phyloP scores from a whole-genome alignment of 2,888 invertebrate species.

The Ectropis crepuscularia region DNA sequence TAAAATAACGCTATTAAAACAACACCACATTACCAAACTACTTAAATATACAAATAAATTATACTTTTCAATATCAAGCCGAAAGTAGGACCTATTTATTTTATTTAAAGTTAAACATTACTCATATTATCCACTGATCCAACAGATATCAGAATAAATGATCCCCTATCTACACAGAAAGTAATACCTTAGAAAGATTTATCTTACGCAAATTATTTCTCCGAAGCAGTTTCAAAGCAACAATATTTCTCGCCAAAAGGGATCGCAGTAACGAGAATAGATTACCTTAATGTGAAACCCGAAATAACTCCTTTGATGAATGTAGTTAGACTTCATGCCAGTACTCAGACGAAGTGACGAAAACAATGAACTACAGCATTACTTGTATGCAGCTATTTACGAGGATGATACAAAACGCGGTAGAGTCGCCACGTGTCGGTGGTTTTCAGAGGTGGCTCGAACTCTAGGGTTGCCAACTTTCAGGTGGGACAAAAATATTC shows the following conservation, averaged over 20 bases:
- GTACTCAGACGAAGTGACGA: no score
- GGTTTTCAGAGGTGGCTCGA: no score
- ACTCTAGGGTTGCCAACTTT: conserved; percentile 8
- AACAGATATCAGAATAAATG: conserved; percentile 14
- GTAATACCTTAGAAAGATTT: conserved; percentile 15
- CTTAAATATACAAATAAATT: no score
- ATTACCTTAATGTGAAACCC: conserved; percentile 29
- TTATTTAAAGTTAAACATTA: background rate
- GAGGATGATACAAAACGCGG: no score
- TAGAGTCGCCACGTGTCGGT: no score
- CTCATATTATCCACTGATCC: background rate
- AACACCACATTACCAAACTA: no score
- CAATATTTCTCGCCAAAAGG: conserved; percentile 23
- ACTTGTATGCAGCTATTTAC: no score
- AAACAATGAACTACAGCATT: no score
- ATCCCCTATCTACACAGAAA: conserved; percentile 1
- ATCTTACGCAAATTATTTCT: conserved; percentile 17
- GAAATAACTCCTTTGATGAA: conserved; percentile 36
- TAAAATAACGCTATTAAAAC: no score
- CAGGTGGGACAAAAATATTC: conserved; percentile 35
- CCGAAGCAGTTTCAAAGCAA: conserved; percentile 17
- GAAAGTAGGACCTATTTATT: no score
- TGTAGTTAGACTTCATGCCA: conserved; percentile 29
- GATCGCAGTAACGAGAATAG: conserved; percentile 29
- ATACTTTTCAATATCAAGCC: no score